Conservation (phyloP, 1,140 invertebrate genomes). For the Heliconius hewitsoni region DNA sequence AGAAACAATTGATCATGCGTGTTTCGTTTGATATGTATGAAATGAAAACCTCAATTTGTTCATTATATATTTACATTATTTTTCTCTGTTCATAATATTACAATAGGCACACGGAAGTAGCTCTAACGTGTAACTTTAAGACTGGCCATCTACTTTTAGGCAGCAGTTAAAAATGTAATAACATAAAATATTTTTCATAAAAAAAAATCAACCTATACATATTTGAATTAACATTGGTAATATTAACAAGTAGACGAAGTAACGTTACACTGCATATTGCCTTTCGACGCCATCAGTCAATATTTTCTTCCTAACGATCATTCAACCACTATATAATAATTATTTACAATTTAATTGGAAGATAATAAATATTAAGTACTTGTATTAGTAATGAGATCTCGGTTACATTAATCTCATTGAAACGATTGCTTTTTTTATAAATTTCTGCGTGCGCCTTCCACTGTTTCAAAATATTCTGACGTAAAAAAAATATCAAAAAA, state of each 20-base stretch:
- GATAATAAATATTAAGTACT: conserved; percentile 51
- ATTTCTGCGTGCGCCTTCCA: conserved; percentile 27
- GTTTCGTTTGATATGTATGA: conserved; percentile 77
- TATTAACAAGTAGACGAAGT: conserved; percentile 11
- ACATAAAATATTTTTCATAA: background rate
- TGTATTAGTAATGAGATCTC: conserved; percentile 75
- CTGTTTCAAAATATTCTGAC: background rate
- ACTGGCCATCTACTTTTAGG: conserved; percentile 47
- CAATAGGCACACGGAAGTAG: conserved; percentile 70
- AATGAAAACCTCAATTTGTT: conserved; percentile 70
- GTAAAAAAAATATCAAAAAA: too few species aligned
- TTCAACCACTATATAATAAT: conserved; percentile 50
- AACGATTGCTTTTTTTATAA: conserved; percentile 22
- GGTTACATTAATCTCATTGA: conserved; percentile 74
- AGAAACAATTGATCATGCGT: conserved; percentile 56
- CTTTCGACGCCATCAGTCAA: background rate
- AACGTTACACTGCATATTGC: conserved; percentile 9
- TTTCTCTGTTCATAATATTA: conserved; percentile 42
- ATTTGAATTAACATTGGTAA: background rate
- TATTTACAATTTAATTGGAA: conserved; percentile 61
- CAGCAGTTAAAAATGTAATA: conserved; percentile 14
- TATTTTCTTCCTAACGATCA: conserved; percentile 20
- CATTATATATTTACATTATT: conserved; percentile 61
- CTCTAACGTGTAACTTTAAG: conserved; percentile 51
- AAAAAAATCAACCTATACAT: background rate